Conservation (phyloP, 2,888 invertebrate genomes). For the Odontothrips loti region DNA sequence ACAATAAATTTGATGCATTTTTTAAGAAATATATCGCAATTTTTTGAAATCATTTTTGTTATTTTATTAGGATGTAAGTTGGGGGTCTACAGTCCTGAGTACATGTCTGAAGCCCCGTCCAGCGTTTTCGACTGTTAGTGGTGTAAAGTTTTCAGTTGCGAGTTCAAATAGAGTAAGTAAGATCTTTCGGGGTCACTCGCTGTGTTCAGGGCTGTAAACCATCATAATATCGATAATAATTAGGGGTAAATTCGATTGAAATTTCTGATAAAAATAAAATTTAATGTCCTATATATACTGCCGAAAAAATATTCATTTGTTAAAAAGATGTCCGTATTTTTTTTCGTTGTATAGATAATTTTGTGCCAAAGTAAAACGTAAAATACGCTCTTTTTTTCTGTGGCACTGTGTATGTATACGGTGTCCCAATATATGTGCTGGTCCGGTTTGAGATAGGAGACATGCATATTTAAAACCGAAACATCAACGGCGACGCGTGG, state of each 20-base stretch:
- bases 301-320: background rate
- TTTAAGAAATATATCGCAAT: background rate
- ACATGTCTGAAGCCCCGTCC: background rate
- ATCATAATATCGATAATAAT: background rate
- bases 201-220: background rate
- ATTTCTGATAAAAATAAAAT: background rate
- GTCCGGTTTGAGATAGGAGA: background rate
- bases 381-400: background rate
- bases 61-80: background rate
- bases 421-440: too few species aligned
- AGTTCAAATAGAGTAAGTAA: background rate
- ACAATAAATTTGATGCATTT: slow-evolving; percentile 18
- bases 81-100: background rate
- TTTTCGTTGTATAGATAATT: background rate
- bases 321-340: background rate
- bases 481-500: background rate
- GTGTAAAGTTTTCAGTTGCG: background rate
- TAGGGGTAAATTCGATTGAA: background rate
- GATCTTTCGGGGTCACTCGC: background rate
- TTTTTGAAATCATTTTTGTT: background rate
- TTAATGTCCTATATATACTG: background rate
- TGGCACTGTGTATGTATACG: too few species aligned
- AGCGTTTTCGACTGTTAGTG: background rate
- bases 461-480: background rate
- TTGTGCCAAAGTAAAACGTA: background rate